Evolutionary conservation across 2,888 invertebrate genomes (phyloP), one percentile per base, ranked within the genome.

Genomic region (Hyles lineata): DNA sequence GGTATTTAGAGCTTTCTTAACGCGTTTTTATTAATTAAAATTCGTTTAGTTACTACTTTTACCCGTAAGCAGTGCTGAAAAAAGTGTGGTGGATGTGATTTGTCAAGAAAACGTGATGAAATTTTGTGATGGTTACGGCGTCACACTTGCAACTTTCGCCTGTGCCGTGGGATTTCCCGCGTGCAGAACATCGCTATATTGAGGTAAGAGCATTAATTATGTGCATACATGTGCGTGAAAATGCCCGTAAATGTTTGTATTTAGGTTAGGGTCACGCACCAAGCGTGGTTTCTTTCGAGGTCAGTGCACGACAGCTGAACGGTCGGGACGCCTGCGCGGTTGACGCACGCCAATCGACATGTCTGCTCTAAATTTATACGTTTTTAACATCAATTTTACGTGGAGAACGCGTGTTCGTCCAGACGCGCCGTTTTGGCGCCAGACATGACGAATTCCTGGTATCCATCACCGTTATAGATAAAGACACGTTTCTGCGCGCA

Each of bases 251-350:
- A 76, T 79, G 75, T 79, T 79, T 76, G 71, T 76, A 83, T 86
- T 85, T 90, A 89, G 90, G 92, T 90, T 91, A 90, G 87, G 85
- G 85, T 87, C 88, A 87, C 80, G 84, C 87, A 85, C 86, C 88
- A 88, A 87, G 90, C 91, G 90, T 93, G 92, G 88, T 92, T 84
- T 86, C 89, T 88, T 91, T 91, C 85, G 92, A 92, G 94, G 94
- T 94, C 94, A 94, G 85, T 91, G 91, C 84, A 90, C 85, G 89
- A 90, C 93, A 93, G 92, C 91, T 92, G 78, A 80, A 78, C 81
- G 83, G 85, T 87, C 81, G 82, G 85, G 87, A 91, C 92, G 92
- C 91, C 80, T 90, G 92, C 91, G 85, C 91, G 92, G 92, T 91
- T 87, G 87, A 83, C 83, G 78, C 61, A 82, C 78, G 89, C 87